Percentiles rank a stretch among this genome's conserved stretches.
Conservation (phyloP, 2,113 vertebrate genomes). For the Cochlearius cochlearius region DNA sequence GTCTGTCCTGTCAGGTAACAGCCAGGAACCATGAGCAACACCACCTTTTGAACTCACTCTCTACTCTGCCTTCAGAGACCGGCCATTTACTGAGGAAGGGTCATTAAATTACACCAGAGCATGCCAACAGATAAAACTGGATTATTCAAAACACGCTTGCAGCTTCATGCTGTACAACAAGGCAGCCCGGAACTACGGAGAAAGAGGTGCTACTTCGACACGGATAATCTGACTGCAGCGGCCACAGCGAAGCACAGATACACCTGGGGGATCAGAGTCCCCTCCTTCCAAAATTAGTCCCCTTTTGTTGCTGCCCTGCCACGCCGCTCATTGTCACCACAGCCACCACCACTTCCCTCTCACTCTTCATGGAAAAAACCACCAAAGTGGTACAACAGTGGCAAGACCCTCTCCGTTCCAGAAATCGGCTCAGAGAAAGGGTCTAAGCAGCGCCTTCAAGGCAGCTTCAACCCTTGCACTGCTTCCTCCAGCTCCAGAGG, state of each 20-base stretch:
- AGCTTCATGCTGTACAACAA: neutral
- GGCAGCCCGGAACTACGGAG: neutral
- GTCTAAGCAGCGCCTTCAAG: neutral
- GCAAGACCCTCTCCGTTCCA: neutral
- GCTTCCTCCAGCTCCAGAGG: neutral
- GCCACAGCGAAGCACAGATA: rapidly evolving
- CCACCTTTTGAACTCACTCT: neutral
- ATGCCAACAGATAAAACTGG: neutral
- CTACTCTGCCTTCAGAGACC: neutral
- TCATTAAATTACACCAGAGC: neutral
- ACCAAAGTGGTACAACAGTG: neutral
- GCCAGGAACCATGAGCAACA: neutral
- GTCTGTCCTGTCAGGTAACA: neutral
- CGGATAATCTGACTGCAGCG: neutral
- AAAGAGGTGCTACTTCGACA: neutral
- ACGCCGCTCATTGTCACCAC: neutral
- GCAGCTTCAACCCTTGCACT: neutral
- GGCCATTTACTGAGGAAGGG: neutral
- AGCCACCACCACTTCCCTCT: neutral
- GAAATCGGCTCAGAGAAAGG: neutral
- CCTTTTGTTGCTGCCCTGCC: neutral
- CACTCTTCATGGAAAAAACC: neutral
- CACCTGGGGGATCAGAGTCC: neutral
- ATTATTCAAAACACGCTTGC: neutral
- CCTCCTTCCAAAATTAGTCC: neutral